phyloP scores from a whole-genome alignment of 1,140 invertebrate species.

The Rhopalosiphum padi region DNA sequence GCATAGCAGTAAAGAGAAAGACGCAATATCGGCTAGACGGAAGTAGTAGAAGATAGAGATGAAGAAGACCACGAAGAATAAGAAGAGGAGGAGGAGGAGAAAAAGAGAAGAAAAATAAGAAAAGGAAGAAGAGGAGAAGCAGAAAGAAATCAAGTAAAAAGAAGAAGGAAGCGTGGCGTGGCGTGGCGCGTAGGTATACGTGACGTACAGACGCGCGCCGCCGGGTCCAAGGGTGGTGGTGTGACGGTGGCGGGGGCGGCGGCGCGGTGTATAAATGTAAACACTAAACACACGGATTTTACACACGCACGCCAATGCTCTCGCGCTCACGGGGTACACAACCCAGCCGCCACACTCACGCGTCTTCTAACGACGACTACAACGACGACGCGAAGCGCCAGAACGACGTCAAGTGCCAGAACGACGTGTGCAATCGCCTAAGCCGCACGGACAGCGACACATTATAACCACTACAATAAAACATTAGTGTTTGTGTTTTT shows the following conservation, averaged over 20 bases:
- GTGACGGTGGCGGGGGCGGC: constrained; percentile 20
- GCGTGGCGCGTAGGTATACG: background rate
- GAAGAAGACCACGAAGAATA: too few species aligned
- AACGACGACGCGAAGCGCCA: constrained; percentile 5
- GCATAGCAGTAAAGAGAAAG: background rate
- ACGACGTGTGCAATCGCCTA: constrained; percentile 47
- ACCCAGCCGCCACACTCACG: background rate
- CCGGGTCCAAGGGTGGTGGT: constrained; percentile 44
- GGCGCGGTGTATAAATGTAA: constrained; percentile 41
- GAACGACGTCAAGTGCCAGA: constrained; percentile 46
- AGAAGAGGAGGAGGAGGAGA: background rate
- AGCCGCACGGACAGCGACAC: background rate
- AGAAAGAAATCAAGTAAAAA: background rate
- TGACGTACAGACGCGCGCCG: constrained; percentile 1
- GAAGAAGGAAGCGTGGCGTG: background rate
- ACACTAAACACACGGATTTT: constrained; percentile 18
- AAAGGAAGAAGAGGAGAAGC: background rate
- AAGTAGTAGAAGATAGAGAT: background rate
- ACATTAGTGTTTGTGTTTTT: background rate
- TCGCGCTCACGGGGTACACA: constrained; percentile 50
- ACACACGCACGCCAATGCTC: constrained; percentile 51
- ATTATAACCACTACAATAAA: too few species aligned
- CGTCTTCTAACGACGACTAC: background rate
- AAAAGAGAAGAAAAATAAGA: background rate
- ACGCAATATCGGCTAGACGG: background rate